Evolutionary conservation across 2,113 vertebrate genomes (phyloP), one percentile per base, ranked within the genome.

Genomic region (Andinoacara biseriatus): DNA sequence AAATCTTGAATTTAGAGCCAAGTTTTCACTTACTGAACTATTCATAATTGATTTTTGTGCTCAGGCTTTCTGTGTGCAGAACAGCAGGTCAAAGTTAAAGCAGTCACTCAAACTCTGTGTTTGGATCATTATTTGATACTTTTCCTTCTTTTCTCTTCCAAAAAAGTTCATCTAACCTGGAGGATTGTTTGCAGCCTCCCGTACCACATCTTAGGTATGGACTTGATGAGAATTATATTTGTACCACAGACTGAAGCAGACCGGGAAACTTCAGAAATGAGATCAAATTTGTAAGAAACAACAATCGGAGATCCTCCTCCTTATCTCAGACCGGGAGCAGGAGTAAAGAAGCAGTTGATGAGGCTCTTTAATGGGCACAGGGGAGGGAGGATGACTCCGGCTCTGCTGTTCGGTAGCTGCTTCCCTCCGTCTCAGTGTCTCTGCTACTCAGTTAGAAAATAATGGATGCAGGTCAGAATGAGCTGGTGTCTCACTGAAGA

Each of bases 121-220:
- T 29, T 0, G 1, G 40, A 11, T 29, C 29, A 69, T 49, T 20
- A 49, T 0, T 49, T 69, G 40, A 49, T 29, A 69, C 4, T 69
- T 69, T 69, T 15, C 15, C 24, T 29, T 18, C 40, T 67, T 49
- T 49, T 49, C 9, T 29, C 63, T 69, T 49, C 65, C 24, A 49
- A 0, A 26, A 18, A 46, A 26, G 0, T 69, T 49, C 0, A 49
- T 49, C 43, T 13, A 69, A 49, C 3, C 1, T 69, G 43, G 9
- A 67, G 40, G 22, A 46, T 46, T 46, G 26, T 29, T 52, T 69
- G 0, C 11, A 69, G 17, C 15, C 11, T 15, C 43, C 18, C 15
- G 29, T 22, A 1, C 0, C 24, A 0, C 2, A 46, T 10, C 22
- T 0, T 0, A 17, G 62, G n/a, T 7, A 17, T 43, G 3, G 35